phyloP scores from a whole-genome alignment of 2,113 vertebrate species.

The Ophthalmolycus amberensis region DNA sequence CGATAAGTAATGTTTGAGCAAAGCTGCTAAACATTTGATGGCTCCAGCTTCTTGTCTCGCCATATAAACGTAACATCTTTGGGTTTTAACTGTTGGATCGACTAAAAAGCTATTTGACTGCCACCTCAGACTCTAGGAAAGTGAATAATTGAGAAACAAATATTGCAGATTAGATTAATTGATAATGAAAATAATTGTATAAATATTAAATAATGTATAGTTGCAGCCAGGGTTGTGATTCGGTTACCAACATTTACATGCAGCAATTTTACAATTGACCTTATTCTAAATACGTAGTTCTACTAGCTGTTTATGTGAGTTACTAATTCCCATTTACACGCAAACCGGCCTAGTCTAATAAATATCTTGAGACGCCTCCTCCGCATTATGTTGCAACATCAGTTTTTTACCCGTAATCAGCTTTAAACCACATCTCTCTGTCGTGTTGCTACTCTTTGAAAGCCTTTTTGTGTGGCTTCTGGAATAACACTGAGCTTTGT shows the following conservation, averaged over 20 bases:
- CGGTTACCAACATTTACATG: conserved; percentile 1
- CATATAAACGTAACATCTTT: not conserved
- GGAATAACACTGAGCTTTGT: conserved; percentile 39
- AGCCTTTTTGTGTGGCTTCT: conserved; percentile 29
- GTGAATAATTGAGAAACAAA: not conserved
- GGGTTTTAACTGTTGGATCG: not conserved
- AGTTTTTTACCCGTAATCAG: conserved; percentile 18
- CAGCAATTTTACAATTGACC: conserved; percentile 7
- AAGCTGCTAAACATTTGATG: not conserved
- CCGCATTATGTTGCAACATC: conserved; percentile 9
- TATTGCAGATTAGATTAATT: not conserved
- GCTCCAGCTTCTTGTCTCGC: not conserved
- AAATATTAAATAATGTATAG: not conserved
- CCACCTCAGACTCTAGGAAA: rapidly evolving
- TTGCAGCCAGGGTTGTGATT: not conserved
- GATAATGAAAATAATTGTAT: not conserved
- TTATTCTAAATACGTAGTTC: not conserved
- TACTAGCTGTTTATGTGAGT: conserved; percentile 1
- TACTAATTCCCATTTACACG: conserved; percentile 8
- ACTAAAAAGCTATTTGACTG: not conserved
- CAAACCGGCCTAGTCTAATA: not conserved
- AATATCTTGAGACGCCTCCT: conserved; percentile 12
- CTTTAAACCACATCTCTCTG: conserved; percentile 2
- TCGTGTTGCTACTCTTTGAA: conserved; percentile 15
- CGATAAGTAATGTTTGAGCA: not conserved